Conservation (phyloP, 2,797 vertebrate genomes). For the Echiichthys vipera region DNA sequence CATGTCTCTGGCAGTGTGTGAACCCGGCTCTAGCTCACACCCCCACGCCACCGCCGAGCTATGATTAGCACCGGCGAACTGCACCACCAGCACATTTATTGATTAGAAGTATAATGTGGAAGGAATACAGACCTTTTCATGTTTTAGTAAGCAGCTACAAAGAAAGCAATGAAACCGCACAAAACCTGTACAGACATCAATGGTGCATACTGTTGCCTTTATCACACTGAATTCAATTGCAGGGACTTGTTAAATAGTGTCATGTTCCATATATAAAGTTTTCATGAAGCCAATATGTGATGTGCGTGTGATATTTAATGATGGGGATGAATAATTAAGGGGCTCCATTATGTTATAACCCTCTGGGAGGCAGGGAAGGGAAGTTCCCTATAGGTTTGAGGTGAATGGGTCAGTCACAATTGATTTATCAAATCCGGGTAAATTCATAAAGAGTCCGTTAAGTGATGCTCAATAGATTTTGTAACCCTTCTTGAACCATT, state of each 20-base stretch:
- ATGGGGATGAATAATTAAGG: conserved; percentile 37
- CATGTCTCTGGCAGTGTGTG: conserved; percentile 38
- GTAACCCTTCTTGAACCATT: background rate
- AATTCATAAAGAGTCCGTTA: background rate
- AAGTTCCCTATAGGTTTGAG: conserved; percentile 11
- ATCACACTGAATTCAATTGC: background rate
- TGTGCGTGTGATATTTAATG: conserved; percentile 41
- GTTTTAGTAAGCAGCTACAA: conserved; percentile 28
- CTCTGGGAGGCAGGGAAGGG: conserved; percentile 12
- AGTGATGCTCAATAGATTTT: background rate
- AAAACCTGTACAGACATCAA: conserved; percentile 6
- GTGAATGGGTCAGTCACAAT: conserved; percentile 20
- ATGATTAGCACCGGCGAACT: conserved; percentile 55
- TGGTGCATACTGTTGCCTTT: background rate
- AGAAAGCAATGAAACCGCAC: conserved; percentile 1
- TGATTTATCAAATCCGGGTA: conserved; percentile 14
- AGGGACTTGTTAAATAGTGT: conserved; percentile 18
- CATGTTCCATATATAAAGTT: conserved; percentile 24
- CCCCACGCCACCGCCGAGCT: conserved; percentile 31
- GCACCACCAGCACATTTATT: conserved; percentile 55
- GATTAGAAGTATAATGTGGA: conserved; percentile 60
- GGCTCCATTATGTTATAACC: background rate
- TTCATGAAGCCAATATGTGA: conserved; percentile 52
- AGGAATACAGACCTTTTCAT: conserved; percentile 42
- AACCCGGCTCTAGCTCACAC: conserved; percentile 30